Evolutionary conservation across 92 coral and sea anemone species (phyloP).

Genomic region (Porites rus): DNA sequence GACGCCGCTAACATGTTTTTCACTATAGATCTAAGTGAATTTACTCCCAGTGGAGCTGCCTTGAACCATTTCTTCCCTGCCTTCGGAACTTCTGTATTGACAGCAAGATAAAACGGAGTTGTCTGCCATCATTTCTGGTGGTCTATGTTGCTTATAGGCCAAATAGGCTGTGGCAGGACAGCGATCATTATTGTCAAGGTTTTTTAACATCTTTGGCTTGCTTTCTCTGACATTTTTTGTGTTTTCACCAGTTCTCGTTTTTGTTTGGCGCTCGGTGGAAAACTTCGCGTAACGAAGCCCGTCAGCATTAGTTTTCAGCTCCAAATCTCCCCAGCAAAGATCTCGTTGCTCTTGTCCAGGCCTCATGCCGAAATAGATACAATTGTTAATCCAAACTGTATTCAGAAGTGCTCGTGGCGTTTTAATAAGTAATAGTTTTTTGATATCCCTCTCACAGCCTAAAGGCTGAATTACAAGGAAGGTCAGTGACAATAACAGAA

Average conservation of each 20-base stretch:
- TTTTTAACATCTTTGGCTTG: conserved; percentile 60
- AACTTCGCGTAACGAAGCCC: no score
- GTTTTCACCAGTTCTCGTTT: no score
- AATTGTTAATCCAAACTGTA: neutral
- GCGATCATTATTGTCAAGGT: conserved; percentile 61
- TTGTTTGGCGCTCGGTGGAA: no score
- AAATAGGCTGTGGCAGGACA: conserved; percentile 66
- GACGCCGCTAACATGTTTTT: no score
- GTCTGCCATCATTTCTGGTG: neutral
- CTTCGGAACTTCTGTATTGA: conserved; percentile 60
- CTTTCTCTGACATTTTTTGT: neutral
- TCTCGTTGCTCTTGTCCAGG: conserved; percentile 70
- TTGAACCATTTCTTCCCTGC: no score
- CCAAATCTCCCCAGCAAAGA: conserved; percentile 68
- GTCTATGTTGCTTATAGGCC: conserved; percentile 52
- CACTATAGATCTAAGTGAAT: no score
- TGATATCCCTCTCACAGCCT: conserved; percentile 1
- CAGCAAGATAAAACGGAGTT: conserved; percentile 69
- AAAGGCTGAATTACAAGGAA: neutral
- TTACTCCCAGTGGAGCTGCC: no score
- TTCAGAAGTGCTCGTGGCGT: no score
- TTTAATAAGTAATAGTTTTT: neutral
- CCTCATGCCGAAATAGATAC: conserved; percentile 66
- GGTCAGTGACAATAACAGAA: no score
- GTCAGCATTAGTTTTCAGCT: no score